phyloP scores from a whole-genome alignment of 2,888 invertebrate genomes.

The Bhutanitis thaidina region DNA sequence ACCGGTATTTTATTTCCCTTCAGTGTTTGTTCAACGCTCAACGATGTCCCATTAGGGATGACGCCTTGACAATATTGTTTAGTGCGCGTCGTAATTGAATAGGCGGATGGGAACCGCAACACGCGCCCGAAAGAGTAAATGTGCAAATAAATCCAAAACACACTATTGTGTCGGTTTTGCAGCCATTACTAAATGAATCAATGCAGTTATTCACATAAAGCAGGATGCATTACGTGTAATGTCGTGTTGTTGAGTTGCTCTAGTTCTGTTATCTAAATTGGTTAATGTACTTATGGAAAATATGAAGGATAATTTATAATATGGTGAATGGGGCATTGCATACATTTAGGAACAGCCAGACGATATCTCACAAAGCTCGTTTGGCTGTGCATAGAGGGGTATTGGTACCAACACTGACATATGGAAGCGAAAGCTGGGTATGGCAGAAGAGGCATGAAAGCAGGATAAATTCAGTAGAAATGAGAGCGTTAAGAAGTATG shows the following conservation, averaged over 20 bases:
- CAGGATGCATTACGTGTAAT: constrained; percentile 46
- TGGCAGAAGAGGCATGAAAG: too few relatives aligned
- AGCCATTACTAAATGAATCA: constrained; percentile 53
- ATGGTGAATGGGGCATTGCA: too few relatives aligned
- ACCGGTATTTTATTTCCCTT: constrained; percentile 58
- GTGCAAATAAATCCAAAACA: constrained; percentile 64
- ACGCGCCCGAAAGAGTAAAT: constrained; percentile 60
- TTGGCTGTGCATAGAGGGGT: too few relatives aligned
- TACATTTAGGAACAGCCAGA: too few relatives aligned
- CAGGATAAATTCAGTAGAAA: too few relatives aligned
- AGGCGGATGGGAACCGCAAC: constrained; percentile 65
- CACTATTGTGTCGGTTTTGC: constrained; percentile 53
- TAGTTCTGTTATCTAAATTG: not conserved
- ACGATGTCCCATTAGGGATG: constrained; percentile 68
- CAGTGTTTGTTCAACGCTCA: constrained; percentile 64
- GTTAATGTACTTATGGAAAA: not conserved
- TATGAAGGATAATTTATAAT: too few relatives aligned
- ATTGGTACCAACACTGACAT: too few relatives aligned
- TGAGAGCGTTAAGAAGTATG: too few relatives aligned
- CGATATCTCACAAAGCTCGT: too few relatives aligned
- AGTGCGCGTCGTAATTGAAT: constrained; percentile 67
- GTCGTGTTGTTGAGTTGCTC: too few relatives aligned
- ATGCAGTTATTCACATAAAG: constrained; percentile 43
- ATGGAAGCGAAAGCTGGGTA: too few relatives aligned
- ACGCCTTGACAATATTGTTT: constrained; percentile 66